Conservation (phyloP, 2,888 invertebrate genomes). For the Ichneumoninae sp. region DNA sequence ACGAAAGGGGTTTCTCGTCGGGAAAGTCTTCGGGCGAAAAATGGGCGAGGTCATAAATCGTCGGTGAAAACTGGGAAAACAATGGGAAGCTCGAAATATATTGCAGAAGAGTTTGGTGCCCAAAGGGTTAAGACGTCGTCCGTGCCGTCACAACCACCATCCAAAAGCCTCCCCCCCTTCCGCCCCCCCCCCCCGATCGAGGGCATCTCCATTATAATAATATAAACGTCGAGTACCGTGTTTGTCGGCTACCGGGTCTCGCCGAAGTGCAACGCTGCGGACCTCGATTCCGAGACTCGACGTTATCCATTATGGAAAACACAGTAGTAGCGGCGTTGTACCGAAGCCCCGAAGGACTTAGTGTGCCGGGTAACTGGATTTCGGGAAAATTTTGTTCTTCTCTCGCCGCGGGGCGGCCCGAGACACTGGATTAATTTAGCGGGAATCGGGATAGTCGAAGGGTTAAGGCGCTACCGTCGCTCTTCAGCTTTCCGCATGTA, state of each 20-base stretch:
- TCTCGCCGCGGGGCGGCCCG: slow-evolving; percentile 56
- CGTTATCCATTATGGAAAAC: slow-evolving; percentile 28
- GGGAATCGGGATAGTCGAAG: slow-evolving; percentile 44
- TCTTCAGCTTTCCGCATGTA: neutral
- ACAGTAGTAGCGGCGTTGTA: neutral
- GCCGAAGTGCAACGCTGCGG: neutral
- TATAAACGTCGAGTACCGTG: slow-evolving; percentile 38
- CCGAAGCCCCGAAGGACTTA: slow-evolving; percentile 51
- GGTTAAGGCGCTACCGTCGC: slow-evolving; percentile 10
- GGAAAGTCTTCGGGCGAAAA: slow-evolving; percentile 6
- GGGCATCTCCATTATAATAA: slow-evolving; percentile 25
- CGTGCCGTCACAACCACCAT: slow-evolving; percentile 15
- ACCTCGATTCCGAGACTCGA: slow-evolving; percentile 42
- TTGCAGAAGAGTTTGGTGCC: slow-evolving; percentile 64
- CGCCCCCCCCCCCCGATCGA: neutral
- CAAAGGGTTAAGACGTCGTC: slow-evolving; percentile 62
- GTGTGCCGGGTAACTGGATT: slow-evolving; percentile 66
- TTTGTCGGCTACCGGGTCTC: slow-evolving; percentile 62
- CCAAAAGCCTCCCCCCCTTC: slow-evolving; percentile 28
- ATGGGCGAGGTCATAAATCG: slow-evolving; percentile 70
- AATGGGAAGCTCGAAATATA: slow-evolving; percentile 64
- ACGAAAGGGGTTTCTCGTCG: neutral
- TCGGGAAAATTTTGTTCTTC: slow-evolving; percentile 56
- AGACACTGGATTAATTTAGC: slow-evolving; percentile 64
- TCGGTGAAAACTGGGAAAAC: slow-evolving; percentile 68